These are phyloP conservation scores for Silvanus unidentatus DNA, from an alignment of 2,888 invertebrate genomes.

Conservation along the genomic window DNA sequence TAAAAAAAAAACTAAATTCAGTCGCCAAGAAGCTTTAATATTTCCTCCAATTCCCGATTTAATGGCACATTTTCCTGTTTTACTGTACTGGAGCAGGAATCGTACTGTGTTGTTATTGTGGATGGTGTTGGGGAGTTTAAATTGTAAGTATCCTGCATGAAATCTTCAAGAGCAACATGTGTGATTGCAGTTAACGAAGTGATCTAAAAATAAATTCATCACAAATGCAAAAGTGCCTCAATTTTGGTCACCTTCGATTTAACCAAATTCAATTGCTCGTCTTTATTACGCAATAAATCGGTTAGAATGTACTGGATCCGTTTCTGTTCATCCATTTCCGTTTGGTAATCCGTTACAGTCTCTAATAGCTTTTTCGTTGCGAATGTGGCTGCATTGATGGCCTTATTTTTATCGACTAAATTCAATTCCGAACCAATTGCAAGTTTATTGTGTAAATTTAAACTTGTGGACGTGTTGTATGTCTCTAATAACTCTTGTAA, in stretches of 20 bases:
- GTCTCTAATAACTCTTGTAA: conserved; percentile 22
- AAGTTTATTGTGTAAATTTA: conserved; percentile 17
- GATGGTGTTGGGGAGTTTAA: no score
- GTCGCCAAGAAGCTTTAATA: no score
- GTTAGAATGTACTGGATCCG: conserved; percentile 34
- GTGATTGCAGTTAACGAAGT: no score
- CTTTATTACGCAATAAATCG: conserved; percentile 35
- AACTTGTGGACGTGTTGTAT: conserved; percentile 16
- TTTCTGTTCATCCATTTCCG: conserved; percentile 34
- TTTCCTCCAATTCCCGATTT: no score
- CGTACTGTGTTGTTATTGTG: no score
- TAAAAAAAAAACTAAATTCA: no score
- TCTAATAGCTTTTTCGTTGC: conserved; percentile 38
- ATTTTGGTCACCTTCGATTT: conserved; percentile 20
- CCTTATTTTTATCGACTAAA: conserved; percentile 34
- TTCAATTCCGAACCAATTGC: conserved; percentile 22
- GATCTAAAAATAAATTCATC: no score
- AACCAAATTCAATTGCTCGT: conserved; percentile 26
- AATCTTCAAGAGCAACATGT: no score
- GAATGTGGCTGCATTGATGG: conserved; percentile 37
- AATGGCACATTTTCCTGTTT: no score
- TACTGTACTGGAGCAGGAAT: no score
- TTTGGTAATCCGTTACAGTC: conserved; percentile 38
- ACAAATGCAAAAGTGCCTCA: no score
- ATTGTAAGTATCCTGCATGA: no score